Percentiles rank a stretch among this genome's conserved stretches.
These are phyloP conservation scores for Jacana jacana DNA, from an alignment of 2,113 vertebrate genomes.

Conservation along the genomic window DNA sequence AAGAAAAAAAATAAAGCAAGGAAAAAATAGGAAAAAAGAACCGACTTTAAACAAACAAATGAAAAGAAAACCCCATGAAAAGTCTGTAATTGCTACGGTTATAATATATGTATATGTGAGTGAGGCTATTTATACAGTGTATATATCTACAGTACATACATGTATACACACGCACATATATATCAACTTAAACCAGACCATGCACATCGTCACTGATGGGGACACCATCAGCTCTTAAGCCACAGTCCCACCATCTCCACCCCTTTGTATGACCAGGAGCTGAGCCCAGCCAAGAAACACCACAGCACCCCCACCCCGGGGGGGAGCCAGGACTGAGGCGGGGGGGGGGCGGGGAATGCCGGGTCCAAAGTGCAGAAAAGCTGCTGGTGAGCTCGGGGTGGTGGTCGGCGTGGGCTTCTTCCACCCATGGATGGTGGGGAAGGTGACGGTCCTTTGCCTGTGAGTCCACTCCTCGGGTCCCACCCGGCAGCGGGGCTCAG, in stretches of 20 bases:
- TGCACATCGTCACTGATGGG: neutral
- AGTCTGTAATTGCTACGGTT: conserved; percentile 8
- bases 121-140: conserved; percentile 41
- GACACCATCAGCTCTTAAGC: neutral
- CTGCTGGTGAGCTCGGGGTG: neutral
- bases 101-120: conserved; percentile 25
- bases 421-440: neutral
- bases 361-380: neutral
- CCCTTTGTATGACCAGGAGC: rapidly evolving
- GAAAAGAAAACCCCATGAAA: neutral
- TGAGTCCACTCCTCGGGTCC: neutral
- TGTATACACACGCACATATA: conserved; percentile 3
- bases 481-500: neutral
- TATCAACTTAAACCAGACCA: neutral
- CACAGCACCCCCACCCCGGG: neutral
- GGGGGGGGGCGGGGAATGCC: no score
- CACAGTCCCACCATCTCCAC: neutral
- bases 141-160: conserved; percentile 30
- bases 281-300: no score
- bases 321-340: neutral
- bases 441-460: neutral
- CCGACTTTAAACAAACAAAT: neutral
- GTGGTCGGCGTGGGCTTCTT: neutral
- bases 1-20: neutral
- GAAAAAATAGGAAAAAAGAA: neutral